Conservation (phyloP, 2,888 invertebrate genomes). For the Apomyelois bistriatella region DNA sequence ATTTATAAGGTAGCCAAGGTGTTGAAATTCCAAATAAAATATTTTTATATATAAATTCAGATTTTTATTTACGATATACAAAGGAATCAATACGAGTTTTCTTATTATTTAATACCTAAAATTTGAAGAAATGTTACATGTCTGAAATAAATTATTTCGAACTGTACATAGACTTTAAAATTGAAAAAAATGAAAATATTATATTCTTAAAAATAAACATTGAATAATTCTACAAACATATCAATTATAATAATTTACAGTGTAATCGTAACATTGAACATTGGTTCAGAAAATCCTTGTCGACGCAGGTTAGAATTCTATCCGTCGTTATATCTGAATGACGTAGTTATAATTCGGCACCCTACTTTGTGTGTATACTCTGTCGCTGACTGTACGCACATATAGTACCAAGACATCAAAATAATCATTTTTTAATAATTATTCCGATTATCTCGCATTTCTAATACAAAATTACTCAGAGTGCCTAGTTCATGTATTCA, state of each 20-base stretch:
- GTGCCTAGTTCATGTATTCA: too few species aligned
- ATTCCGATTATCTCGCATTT: too few species aligned
- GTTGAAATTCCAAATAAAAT: slow-evolving; percentile 8
- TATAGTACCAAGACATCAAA: too few species aligned
- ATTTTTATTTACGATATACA: slow-evolving; percentile 15
- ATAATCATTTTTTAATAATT: too few species aligned
- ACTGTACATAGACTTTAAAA: slow-evolving; percentile 14
- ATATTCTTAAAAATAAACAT: slow-evolving; percentile 32
- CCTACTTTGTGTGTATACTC: too few species aligned
- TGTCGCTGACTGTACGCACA: too few species aligned
- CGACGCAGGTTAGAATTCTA: background rate
- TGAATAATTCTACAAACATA: slow-evolving; percentile 42
- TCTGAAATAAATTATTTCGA: slow-evolving; percentile 10
- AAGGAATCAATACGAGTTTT: slow-evolving; percentile 8
- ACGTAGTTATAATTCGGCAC: too few species aligned
- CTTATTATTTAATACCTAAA: slow-evolving; percentile 2
- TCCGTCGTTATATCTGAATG: too few species aligned
- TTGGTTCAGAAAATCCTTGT: slow-evolving; percentile 15
- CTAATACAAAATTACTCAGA: too few species aligned
- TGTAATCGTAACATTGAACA: slow-evolving; percentile 24
- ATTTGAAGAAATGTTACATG: slow-evolving; percentile 5
- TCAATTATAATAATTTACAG: slow-evolving; percentile 31
- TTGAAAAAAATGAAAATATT: slow-evolving; percentile 22
- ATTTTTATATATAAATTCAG: slow-evolving; percentile 13
- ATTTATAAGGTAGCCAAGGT: slow-evolving; percentile 3